Evolutionary conservation across 30 jellyfish, hydroid and myxozoan species (phyloP), one percentile per base, ranked within the genome.

Genomic region (Nemopilema nomurai): DNA sequence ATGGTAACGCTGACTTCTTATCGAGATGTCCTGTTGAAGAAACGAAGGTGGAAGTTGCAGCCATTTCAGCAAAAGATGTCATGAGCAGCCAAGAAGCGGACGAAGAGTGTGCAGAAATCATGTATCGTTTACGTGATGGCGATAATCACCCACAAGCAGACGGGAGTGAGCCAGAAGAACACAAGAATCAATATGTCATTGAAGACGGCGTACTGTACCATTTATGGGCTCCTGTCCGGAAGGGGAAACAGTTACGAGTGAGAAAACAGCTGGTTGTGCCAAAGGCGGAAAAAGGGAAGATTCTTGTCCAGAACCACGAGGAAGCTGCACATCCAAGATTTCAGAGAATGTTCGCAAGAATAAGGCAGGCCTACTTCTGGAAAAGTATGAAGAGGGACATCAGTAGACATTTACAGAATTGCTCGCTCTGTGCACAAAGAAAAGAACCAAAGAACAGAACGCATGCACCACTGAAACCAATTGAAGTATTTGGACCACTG

Each of bases 211-310:
- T 85, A 4, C 32, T 63, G 29, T 85, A 85, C n/a, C 77, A 83
- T 23, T 57, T n/a, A 9, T n/a, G n/a, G 83, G 75, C 29, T 22
- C 82, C 93, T 28, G 28, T 8, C 1, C 64, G 24, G 49, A 71
- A 71, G 81, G 29, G 51, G 22, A 27, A 18, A 18, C 28, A 18
- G 29, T 22, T 79, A 23, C 78, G 32, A 16, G 65, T 28, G 51
- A 71, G 82, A 32, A 65, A 29, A 65, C 90, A 85, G 82, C 74
- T 85, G 65, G 90, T 63, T 17, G 82, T 85, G 25, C 93, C 90
- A 33, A 62, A 62, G 9, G 1, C 28, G 77, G 71, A 62, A n/a
- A 62, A 22, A 30, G 87, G 81, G 29, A 51, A 72, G 71, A 74
- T 82, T 21, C 67, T 79, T 9, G n/a, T 79, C 24, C 69, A 51